Evolutionary conservation across 2,113 vertebrate genomes (phyloP), one percentile per base, ranked within the genome.

Genomic region (Cromileptes altivelis): DNA sequence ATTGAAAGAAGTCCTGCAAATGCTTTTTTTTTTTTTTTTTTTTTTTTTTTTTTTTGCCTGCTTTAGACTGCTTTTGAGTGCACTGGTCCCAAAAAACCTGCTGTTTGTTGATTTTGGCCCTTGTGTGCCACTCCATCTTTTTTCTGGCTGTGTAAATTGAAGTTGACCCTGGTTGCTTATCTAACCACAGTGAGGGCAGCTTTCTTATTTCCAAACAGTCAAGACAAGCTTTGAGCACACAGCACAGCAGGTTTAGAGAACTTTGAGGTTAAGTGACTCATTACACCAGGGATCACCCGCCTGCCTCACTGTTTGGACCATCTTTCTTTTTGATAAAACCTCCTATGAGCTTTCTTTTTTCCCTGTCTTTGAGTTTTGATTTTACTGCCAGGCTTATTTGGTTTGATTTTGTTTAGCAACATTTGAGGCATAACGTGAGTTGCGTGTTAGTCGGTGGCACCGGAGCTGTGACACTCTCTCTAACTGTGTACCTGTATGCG

Each of bases 311-410:
- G 6, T 67, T 19, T 18, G 17, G 33, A 52, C 15, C 23, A 5
- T 61, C 56, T 65, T 50, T 75, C 42, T 45, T 53, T 57, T 61
- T 15, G 30, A 30, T 6, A 14, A 58, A 42, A 21, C 25, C 47
- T 25, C 11, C 18, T 37, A 53, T 45, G 52, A 70, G 18, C 17
- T 73, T 70, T 64, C 47, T 40, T 55, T 69, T 12, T 13, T 2
- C 17, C n/a, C 23, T 12, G 8, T 82, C 19, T 75, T 86, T 82
- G 10, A 60, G n/a, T 71, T 82, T 85, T 61, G 30, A 30, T 89
- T 93, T 92, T 78, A 89, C 75, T 60, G 52, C 49, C 70, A 17
- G 53, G 61, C 15, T 3, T 77, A 25, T 84, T 85, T 75, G 72
- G 68, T 80, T 85, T 74, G 47, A 78, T 74, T 61, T 63, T 71